Conservation (phyloP, 2,797 vertebrate species). For the Trichosurus vulpecula region DNA sequence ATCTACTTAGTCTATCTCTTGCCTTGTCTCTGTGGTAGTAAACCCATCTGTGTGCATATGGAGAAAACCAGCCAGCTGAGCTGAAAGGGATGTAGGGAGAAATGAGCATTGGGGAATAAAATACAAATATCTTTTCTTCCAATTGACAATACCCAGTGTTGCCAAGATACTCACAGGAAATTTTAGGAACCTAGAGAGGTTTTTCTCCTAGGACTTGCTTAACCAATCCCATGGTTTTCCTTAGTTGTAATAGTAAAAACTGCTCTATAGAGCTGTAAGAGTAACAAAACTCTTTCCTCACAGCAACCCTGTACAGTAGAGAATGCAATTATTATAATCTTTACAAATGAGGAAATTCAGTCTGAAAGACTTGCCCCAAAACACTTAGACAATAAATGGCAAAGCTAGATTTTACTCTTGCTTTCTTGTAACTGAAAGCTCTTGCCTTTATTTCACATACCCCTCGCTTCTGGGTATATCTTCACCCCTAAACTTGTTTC, state of each 20-base stretch:
- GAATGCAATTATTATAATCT: background rate
- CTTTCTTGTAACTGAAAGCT: background rate
- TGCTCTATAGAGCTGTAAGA: background rate
- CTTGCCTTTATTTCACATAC: background rate
- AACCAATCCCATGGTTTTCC: conserved; percentile 42
- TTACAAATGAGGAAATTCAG: background rate
- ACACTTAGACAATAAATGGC: background rate
- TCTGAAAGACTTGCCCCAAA: background rate
- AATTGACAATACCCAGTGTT: background rate
- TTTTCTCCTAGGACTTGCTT: conserved; percentile 36
- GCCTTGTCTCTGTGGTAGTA: background rate
- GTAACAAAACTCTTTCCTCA: background rate
- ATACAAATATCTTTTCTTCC: background rate
- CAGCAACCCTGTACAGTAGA: background rate
- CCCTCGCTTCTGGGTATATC: background rate
- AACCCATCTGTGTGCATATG: background rate
- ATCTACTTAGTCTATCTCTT: background rate
- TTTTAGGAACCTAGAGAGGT: conserved; percentile 10
- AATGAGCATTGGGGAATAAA: background rate
- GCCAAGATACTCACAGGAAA: background rate
- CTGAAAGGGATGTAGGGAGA: background rate
- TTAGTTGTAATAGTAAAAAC: background rate
- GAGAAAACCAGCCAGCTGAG: background rate
- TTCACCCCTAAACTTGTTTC: background rate
- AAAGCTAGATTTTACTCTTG: background rate